Evolutionary conservation across 64 coral and sea anemone genomes (phyloP).

Genomic region (Actinia tenebrosa): DNA sequence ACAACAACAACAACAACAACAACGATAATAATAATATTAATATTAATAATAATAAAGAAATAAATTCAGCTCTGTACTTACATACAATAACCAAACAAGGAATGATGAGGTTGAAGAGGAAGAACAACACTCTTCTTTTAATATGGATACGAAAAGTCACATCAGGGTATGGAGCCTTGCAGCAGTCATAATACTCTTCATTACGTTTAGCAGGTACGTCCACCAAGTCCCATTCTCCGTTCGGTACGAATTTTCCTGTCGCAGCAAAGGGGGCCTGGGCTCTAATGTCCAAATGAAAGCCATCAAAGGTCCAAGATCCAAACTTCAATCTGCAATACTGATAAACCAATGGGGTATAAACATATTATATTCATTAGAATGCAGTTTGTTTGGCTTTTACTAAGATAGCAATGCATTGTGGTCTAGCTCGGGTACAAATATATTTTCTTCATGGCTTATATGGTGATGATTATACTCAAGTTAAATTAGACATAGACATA

Average conservation of each 20-base stretch:
- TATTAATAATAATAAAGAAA: too few species aligned
- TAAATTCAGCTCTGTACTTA: constrained; percentile 5
- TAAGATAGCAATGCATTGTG: too few species aligned
- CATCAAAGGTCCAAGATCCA: constrained; percentile 76
- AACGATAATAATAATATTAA: too few species aligned
- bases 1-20: too few species aligned
- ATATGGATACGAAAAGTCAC: constrained; percentile 54
- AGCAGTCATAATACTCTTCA: constrained; percentile 45
- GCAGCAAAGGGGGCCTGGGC: constrained; percentile 35
- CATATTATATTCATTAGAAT: too few species aligned
- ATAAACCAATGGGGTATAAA: too few species aligned
- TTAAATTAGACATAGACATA: too few species aligned
- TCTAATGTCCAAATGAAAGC: constrained; percentile 45
- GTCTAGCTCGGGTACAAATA: too few species aligned
- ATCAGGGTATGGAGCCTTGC: constrained; percentile 56
- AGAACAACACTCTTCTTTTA: constrained; percentile 52
- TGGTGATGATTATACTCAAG: too few species aligned
- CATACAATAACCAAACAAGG: constrained; percentile 68
- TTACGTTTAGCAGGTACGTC: constrained; percentile 39
- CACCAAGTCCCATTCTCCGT: constrained; percentile 73
- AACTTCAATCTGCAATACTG: constrained; percentile 66
- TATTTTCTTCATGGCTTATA: too few species aligned
- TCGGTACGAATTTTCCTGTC: constrained; percentile 28
- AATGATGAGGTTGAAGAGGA: constrained; percentile 69
- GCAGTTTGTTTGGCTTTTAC: too few species aligned